Base-by-base conservation (phyloP, 2,113 vertebrate genomes). In the Corythoichthys haematopterus region DNA sequence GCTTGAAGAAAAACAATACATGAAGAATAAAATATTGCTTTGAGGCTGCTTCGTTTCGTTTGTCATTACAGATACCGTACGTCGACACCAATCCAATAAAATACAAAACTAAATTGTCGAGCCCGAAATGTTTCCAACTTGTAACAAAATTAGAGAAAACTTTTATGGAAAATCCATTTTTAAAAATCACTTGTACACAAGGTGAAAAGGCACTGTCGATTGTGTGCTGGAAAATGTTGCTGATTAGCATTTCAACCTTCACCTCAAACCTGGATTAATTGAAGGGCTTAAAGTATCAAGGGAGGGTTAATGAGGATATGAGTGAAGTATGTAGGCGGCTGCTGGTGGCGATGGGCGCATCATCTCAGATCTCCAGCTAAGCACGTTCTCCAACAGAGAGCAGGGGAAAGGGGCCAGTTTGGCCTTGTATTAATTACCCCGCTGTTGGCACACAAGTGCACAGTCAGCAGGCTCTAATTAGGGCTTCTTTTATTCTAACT, bases 401-500 rank as follows among this genome's bases (percentile, higher is more conserved):
- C 59, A 6, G 72, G 77, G 78, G 75, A 74, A 62, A 79, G 74
- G 75, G 82, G 77, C 74, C 80, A 55, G 78, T 75, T 83, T 74
- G 83, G 77, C 80, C 80, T 35, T 56, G 69, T 63, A 72, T 85
- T 88, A 88, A 90, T 88, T 88, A 88, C 81, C 82, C 84, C 57
- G 72, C 80, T 76, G 80, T 80, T 76, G 76, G 72, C 82, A 71
- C 80, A 82, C 81, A 80, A 87, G 88, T 87, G 88, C 88, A 79
- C 74, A 85, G 88, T 88, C 85, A 88, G 85, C 86, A 85, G 81
- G 82, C 82, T 66, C 81, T 89, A 88, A 89, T 88, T 87, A 84
- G 80, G 69, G 69, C 75, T 86, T 80, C 80, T 86, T 85, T 86
- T 85, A 87, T 87, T 88, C 79, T 81, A 84, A 87, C 81, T 68